Evolutionary conservation across 2,797 vertebrate species (phyloP), one percentile per base, ranked within the genome.

Genomic region (Cuculus canorus): DNA sequence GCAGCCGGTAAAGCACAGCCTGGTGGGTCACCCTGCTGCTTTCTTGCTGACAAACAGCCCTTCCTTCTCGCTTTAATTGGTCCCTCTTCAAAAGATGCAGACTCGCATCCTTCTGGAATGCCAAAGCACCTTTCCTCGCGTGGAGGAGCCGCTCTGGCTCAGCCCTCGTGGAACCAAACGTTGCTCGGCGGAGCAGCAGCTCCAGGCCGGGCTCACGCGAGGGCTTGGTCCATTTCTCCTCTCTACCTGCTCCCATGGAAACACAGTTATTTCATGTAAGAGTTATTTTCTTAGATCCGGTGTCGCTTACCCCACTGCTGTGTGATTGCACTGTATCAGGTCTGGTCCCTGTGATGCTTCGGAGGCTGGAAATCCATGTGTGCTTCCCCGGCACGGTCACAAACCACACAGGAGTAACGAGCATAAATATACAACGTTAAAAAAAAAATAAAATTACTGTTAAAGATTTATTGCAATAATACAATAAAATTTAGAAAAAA

Each of bases 401-500:
- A 71, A 91, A 84, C 53, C 63, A 48, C 65, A 27, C 57, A 19
- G 33, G 61, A 60, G 27, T 64, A 66, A 91, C 56, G 25, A 60
- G 60, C 60, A 86, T 23, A 57, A 96, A 92, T 73, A 75, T 10
- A 68, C 59, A 80, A 84, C 92, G 89, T 97, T 64, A 88, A 97
- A 95, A 93, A 92, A 88, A 96, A 95, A 93, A 92, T 63, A 93
- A 86, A 90, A 81, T 25, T 91, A 85, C 50, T 97, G 94, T 95
- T 98, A 97, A 98, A 97, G 96, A 92, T 98, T 98, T 98, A 98
- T 98, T 98, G 97, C 96, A 97, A 88, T 96, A 96, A 98, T 97
- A 97, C 96, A 97, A 96, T 96, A 96, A 97, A 97, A 97, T 93
- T 95, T 97, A 97, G 95, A 97, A 90, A 96, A 97, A 95, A 90